Evolutionary conservation across 1,140 invertebrate species (phyloP).

Genomic region (Megathymus violae): DNA sequence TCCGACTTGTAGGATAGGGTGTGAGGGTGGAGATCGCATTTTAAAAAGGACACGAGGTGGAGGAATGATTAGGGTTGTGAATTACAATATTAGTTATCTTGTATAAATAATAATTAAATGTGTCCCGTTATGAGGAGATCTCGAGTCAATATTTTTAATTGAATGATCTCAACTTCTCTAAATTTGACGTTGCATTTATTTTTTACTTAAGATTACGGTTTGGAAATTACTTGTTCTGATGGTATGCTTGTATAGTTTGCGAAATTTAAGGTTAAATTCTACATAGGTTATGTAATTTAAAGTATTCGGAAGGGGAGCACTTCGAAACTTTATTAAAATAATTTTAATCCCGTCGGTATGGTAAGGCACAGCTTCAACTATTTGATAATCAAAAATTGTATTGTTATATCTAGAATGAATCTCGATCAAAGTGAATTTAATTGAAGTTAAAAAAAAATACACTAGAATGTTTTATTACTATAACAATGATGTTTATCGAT

Average conservation of each 20-base stretch:
- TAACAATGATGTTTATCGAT: conserved; percentile 43
- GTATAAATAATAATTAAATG: conserved; percentile 57
- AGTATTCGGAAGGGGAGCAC: conserved; percentile 57
- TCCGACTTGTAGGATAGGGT: too few relatives aligned
- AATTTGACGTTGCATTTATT: conserved; percentile 76
- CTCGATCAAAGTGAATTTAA: conserved; percentile 49
- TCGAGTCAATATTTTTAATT: conserved; percentile 56
- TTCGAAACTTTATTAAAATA: conserved; percentile 51
- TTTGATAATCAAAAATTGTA: conserved; percentile 50
- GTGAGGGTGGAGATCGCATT: too few relatives aligned
- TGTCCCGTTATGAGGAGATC: conserved; percentile 66
- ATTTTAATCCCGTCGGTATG: conserved; percentile 59
- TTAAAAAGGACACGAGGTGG: conserved; percentile 54
- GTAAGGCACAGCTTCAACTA: conserved; percentile 62
- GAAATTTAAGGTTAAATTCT: conserved; percentile 54
- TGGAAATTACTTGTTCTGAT: conserved; percentile 19
- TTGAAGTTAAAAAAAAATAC: conserved; percentile 47
- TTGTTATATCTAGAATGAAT: conserved; percentile 55
- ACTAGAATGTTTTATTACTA: conserved; percentile 52
- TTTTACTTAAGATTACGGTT: conserved; percentile 38
- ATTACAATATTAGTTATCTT: conserved; percentile 73
- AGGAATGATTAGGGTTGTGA: conserved; percentile 79
- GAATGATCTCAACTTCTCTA: conserved; percentile 71
- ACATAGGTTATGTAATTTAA: conserved; percentile 39
- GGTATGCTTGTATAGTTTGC: conserved; percentile 40